Evolutionary conservation across 2,888 invertebrate species (phyloP), one percentile per base, ranked within the genome.

Genomic region (Nebria brevicollis): DNA sequence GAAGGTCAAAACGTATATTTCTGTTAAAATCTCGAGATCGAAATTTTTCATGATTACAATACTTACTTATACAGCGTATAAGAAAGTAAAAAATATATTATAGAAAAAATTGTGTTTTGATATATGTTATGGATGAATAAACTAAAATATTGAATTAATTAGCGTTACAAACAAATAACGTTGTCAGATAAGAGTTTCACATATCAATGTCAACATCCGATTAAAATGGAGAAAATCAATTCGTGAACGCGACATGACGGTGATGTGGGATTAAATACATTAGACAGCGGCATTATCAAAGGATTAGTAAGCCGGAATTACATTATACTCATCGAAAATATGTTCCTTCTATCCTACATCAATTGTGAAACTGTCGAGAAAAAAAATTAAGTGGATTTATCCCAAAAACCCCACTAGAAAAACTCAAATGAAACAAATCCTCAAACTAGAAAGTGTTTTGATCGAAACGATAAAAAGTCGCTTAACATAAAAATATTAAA

Each of bases 211-310:
- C 79, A 79, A 78, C 70, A 79, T 75, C 70, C 75, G 80, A 80
- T 80, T 80, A 80, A 80, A 80, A 80, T 65, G 66, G 70, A 65
- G 75, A 80, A 80, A 80, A 68, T 65, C 64, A 66, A 78, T 78
- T 66, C 43, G 15, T 73, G 64, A 0, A 26, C 15, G 72, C 75
- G 80, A 80, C 80, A 75, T 80, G 70, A 75, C 8, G 15, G 70
- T 80, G 80, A 75, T 26, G 41, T 6, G 80, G 74, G 68, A 80
- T 80, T 80, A 75, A 80, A 70, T 75, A 64, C 34, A 80, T 80
- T 80, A 80, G 75, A 80, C 80, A 80, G 80, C 80, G 80, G 80
- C 41, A 65, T 75, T 80, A 80, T 75, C 80, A 80, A 80, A 80
- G 80, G 41, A 75, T 80, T 75, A 80, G 70, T 70, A 72, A 80